Percentiles rank a stretch among this genome's conserved stretches.
Evolutionary conservation across 2,888 invertebrate species (phyloP).

Genomic region (Tachina grossa): DNA sequence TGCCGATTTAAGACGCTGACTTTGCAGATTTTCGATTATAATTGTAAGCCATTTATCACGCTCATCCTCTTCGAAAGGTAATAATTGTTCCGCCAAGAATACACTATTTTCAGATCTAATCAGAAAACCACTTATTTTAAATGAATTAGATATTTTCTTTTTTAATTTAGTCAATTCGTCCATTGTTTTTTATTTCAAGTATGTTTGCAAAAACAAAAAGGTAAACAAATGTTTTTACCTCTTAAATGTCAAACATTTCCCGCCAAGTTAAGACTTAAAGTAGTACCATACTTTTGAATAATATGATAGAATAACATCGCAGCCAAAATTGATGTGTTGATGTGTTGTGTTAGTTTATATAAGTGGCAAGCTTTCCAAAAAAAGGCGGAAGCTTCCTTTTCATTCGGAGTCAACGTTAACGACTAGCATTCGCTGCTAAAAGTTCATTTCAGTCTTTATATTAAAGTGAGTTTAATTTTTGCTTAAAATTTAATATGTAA

Average conservation of each 20-base stretch:
- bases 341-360: too few relatives aligned
- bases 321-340: too few relatives aligned
- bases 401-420: too few relatives aligned
- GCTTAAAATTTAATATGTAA: too few relatives aligned
- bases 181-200: conserved; percentile 69
- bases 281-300: too few relatives aligned
- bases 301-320: too few relatives aligned
- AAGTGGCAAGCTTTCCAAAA: too few relatives aligned
- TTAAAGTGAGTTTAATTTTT: too few relatives aligned
- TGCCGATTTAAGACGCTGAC: conserved; percentile 88
- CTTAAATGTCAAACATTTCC: conserved; percentile 21
- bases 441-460: too few relatives aligned
- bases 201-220: conserved; percentile 27
- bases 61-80: conserved; percentile 85
- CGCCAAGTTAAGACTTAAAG: too few relatives aligned
- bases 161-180: conserved; percentile 82
- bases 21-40: conserved; percentile 90
- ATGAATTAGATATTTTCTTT: conserved; percentile 86
- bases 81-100: conserved; percentile 88
- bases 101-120: conserved; percentile 89
- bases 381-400: too few relatives aligned
- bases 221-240: conserved; percentile 44
- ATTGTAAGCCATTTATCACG: conserved; percentile 89
- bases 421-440: too few relatives aligned
- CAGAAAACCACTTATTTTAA: conserved; percentile 90